Conservation (phyloP, 2,113 vertebrate genomes). For the Cebus imitator region DNA sequence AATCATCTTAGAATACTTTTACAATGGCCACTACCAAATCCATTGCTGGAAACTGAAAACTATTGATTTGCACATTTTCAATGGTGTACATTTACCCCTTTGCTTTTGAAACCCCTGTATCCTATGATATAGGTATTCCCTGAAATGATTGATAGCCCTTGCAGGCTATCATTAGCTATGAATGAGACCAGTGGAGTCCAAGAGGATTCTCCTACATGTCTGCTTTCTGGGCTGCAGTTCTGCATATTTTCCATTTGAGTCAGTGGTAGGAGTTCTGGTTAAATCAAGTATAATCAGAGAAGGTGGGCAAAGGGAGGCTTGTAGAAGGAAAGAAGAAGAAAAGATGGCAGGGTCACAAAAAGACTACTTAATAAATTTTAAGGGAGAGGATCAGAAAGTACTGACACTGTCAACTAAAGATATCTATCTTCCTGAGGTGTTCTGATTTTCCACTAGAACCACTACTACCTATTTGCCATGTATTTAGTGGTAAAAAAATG, state of each 20-base stretch:
- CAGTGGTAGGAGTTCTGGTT: constrained; percentile 59
- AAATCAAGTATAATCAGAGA: constrained; percentile 66
- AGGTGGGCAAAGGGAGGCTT: constrained; percentile 1
- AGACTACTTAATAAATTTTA: constrained; percentile 17
- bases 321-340: constrained; percentile 48
- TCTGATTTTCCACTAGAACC: not conserved
- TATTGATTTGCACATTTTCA: constrained; percentile 12
- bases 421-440: not conserved
- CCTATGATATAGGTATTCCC: constrained; percentile 48
- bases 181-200: constrained; percentile 65
- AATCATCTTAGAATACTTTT: constrained; percentile 37
- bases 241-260: constrained; percentile 77
- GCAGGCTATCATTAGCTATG: constrained; percentile 68
- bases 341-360: constrained; percentile 3
- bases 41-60: not conserved
- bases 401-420: not conserved
- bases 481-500: not conserved
- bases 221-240: constrained; percentile 59
- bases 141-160: constrained; percentile 60
- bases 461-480: not conserved
- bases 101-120: constrained; percentile 50
- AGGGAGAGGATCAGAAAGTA: not conserved
- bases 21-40: not conserved
- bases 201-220: constrained; percentile 60
- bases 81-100: not conserved